Evolutionary conservation across 2,797 vertebrate genomes (phyloP), one percentile per base, ranked within the genome.

Genomic region (Sebastes diploproa): DNA sequence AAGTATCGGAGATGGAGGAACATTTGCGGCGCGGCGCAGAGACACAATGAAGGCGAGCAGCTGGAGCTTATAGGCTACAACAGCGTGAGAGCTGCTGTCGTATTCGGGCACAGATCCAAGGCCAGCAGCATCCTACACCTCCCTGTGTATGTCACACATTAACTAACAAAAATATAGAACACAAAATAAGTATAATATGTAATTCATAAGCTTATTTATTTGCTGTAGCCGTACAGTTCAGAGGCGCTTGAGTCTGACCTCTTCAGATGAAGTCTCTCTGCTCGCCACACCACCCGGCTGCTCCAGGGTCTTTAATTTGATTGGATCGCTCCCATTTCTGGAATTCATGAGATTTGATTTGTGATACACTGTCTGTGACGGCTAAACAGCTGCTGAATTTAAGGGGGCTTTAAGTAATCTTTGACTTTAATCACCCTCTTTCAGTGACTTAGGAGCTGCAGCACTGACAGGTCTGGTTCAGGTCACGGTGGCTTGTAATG

Each of bases 1-100:
- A 93, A 95, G 89, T 93, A 95, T 91, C 95, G 88, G 89, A 95
- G 88, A 92, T 81, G 86, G 88, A 88, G 83, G 87, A 91, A 86
- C 86, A 74, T 89, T 92, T 90, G 88, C 54, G 82, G 85, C 80
- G 11, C 71, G 80, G 83, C 76, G 12, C 87, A 77, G 90, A 84
- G 86, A 91, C 90, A 85, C 88, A 84, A 90, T 90, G 90, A 92
- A 93, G 87, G 86, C 89, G 64, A 91, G 82, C 91, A 91, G 92
- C 91, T 89, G 89, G 89, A 92, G 86, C 85, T 91, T 73, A 82
- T 72, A 69, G 89, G 82, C 80, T 73, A 62, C 82, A 74, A 60
- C 90, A 82, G 86, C 73, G 60, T 75, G 80, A 72, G 81, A 82
- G 85, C 84, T 67, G 63, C 79, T 74, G 78, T 81, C 78, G 59